These are phyloP conservation scores for Perithous albicinctus DNA, from an alignment of 2,888 invertebrate species.

Conservation along the genomic window DNA sequence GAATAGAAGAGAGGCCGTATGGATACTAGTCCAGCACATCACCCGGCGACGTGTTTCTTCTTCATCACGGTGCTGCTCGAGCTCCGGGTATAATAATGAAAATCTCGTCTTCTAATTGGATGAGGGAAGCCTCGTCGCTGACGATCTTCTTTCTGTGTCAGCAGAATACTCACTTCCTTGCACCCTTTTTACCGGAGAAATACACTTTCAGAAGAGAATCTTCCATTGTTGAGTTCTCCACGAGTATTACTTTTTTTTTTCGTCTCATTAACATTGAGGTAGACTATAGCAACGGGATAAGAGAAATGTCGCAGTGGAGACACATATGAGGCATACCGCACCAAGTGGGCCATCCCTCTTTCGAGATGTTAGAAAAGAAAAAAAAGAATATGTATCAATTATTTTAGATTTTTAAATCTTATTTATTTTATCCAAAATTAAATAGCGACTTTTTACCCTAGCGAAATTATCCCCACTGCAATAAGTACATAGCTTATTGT, in stretches of 20 bases:
- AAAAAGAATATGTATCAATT: too few relatives aligned
- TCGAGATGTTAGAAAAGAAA: too few relatives aligned
- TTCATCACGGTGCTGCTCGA: slow-evolving; percentile 39
- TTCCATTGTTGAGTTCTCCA: neutral
- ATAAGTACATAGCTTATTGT: too few relatives aligned
- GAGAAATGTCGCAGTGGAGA: neutral
- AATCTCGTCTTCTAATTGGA: slow-evolving; percentile 80
- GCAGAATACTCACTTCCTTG: slow-evolving; percentile 64
- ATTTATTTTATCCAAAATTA: too few relatives aligned
- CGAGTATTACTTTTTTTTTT: too few relatives aligned
- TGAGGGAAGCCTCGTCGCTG: slow-evolving; percentile 79
- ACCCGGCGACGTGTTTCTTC: slow-evolving; percentile 50
- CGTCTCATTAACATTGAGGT: slow-evolving; percentile 1
- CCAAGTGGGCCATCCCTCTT: too few relatives aligned
- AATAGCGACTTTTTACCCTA: too few relatives aligned
- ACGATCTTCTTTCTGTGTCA: slow-evolving; percentile 80
- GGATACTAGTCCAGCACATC: slow-evolving; percentile 8
- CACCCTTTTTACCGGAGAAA: slow-evolving; percentile 40
- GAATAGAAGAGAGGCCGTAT: slow-evolving; percentile 1
- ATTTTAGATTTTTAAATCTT: too few relatives aligned
- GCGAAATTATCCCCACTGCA: too few relatives aligned
- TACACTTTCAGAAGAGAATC: slow-evolving; percentile 19
- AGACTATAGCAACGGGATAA: neutral
- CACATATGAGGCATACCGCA: too few relatives aligned
- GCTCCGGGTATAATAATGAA: slow-evolving; percentile 72